Percentiles rank a stretch among this genome's conserved stretches.
phyloP scores from a whole-genome alignment of 2,888 invertebrate species.

The Phymatocera aterrima region DNA sequence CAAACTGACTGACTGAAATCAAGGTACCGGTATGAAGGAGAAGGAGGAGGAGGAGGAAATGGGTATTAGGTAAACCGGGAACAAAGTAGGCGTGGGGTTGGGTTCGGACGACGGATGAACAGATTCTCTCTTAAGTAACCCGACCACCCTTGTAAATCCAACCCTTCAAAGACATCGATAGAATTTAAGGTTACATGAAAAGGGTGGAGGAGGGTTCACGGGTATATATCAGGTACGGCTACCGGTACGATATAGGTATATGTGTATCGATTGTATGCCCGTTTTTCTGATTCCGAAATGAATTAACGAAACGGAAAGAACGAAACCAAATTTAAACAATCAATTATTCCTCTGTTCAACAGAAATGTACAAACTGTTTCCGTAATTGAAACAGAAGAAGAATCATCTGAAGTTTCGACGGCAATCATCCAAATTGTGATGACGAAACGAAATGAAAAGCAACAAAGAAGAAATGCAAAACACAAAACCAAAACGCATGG shows the following conservation, averaged over 20 bases:
- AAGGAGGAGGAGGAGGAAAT: background rate
- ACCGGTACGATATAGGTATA: background rate
- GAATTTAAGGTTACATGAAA: slow-evolving; percentile 14
- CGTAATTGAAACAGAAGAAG: too few species aligned
- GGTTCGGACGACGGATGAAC: slow-evolving; percentile 2
- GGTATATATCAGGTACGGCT: background rate
- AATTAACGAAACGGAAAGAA: too few species aligned
- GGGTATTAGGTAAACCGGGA: slow-evolving; percentile 4
- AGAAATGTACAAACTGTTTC: too few species aligned
- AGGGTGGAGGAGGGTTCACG: slow-evolving; percentile 19
- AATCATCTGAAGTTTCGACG: too few species aligned
- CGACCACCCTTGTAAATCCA: slow-evolving; percentile 27
- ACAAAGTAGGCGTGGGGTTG: slow-evolving; percentile 32
- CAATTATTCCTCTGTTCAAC: too few species aligned
- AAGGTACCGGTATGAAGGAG: background rate
- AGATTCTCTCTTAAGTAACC: slow-evolving; percentile 29
- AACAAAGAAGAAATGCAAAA: too few species aligned
- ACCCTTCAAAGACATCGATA: slow-evolving; percentile 28
- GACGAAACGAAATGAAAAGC: too few species aligned
- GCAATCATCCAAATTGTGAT: too few species aligned
- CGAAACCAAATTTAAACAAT: too few species aligned
- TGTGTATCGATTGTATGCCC: background rate
- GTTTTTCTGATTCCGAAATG: too few species aligned
- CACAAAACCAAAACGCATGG: too few species aligned
- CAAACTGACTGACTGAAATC: background rate